Evolutionary conservation across 2,113 vertebrate species (phyloP), one percentile per base, ranked within the genome.

Genomic region (Percopsis transmontana): DNA sequence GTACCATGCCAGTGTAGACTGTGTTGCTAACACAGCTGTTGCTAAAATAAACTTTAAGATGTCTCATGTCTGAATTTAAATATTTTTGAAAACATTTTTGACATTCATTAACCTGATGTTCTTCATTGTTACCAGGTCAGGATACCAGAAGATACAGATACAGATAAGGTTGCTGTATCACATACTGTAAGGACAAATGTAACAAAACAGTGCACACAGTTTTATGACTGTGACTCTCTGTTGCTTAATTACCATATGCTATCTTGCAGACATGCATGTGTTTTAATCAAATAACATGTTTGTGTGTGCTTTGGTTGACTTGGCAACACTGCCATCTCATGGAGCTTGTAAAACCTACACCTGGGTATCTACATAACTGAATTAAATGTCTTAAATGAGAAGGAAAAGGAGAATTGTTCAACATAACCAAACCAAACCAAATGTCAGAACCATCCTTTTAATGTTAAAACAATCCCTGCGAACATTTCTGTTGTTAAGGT

Each of bases 311-410:
- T 60, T 64, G 52, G 82, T 88, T 72, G 74, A 85, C 76, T 89
- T 89, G 90, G 65, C 84, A 90, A 92, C 81, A 91, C 88, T 92
- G 89, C 91, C 92, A 92, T 87, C 92, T 89, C 58, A 87, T 92
- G 91, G 90, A 21, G 40, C 38, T 38, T 20, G 66, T 45, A n/a
- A 66, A 57, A 53, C 65, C 15, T 47, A 42, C 61, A 58, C 18
- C 10, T 6, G 15, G 1, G 5, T 16, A 45, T 12, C 42, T 14
- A 14, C 12, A 12, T 45, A 12, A 5, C 12, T 45, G 2, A 14
- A 4, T 53, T 21, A 21, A 53, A 24, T 21, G 51, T 53, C 7
- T 10, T 9, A 52, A 8, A 52, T 20, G 10, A 10, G 19, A 24
- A 53, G 3, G 14, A 8, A 48, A 48, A 2, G 42, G 9, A 48